phyloP scores from a whole-genome alignment of 2,888 invertebrate genomes.

The Subacronicta megacephala region DNA sequence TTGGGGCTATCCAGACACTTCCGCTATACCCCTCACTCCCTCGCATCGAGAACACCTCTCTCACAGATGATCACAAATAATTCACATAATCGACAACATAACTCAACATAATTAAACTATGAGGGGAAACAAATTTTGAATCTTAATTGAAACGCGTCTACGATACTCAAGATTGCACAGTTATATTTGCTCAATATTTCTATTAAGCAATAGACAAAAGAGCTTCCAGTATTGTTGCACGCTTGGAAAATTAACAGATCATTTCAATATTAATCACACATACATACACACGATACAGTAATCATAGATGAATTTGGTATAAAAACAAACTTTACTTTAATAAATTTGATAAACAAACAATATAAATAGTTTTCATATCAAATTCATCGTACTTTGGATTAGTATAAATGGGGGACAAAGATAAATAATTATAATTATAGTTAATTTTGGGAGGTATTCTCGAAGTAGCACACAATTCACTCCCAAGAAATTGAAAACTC shows the following conservation, averaged over 20 bases:
- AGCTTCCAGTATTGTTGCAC: constrained; percentile 74
- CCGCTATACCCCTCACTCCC: constrained; percentile 89
- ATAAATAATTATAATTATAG: constrained; percentile 23
- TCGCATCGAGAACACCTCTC: constrained; percentile 90
- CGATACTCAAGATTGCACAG: constrained; percentile 72
- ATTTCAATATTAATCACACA: constrained; percentile 64
- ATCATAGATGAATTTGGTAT: constrained; percentile 65
- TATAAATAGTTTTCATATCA: constrained; percentile 65
- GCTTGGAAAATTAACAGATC: constrained; percentile 75
- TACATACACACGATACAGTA: too few species aligned
- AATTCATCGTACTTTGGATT: constrained; percentile 55
- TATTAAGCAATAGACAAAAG: constrained; percentile 61
- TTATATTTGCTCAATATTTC: constrained; percentile 63
- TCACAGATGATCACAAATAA: constrained; percentile 89
- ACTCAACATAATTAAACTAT: constrained; percentile 84
- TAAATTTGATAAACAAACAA: not conserved
- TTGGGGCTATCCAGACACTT: constrained; percentile 87
- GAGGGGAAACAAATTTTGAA: constrained; percentile 75
- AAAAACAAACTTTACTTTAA: constrained; percentile 51
- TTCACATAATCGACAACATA: constrained; percentile 84
- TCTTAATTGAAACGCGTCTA: constrained; percentile 77
- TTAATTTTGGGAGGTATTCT: constrained; percentile 72
- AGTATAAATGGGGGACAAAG: constrained; percentile 11
- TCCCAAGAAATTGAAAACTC: constrained; percentile 48
- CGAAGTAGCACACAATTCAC: constrained; percentile 64